These are phyloP conservation scores for Kradibia gibbosae DNA, from an alignment of 1,140 invertebrate species.

Conservation along the genomic window DNA sequence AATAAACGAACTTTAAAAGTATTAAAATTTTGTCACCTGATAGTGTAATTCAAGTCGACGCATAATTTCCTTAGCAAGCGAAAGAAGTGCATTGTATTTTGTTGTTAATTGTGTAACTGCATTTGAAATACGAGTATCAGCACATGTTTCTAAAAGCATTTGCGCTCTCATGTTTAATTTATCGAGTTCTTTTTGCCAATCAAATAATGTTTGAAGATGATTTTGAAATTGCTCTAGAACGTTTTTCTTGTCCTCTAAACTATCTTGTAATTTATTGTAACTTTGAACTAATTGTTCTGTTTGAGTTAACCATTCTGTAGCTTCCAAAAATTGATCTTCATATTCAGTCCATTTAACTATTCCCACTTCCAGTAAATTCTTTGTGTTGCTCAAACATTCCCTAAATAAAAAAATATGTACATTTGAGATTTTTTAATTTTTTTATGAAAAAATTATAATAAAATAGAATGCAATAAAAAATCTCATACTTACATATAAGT, in stretches of 20 bases:
- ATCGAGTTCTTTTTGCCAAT: constrained; percentile 94
- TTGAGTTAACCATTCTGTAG: constrained; percentile 88
- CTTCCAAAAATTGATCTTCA: constrained; percentile 93
- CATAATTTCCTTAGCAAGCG: constrained; percentile 94
- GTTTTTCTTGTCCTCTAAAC: constrained; percentile 90
- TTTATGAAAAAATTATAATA: neutral
- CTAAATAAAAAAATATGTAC: constrained; percentile 63
- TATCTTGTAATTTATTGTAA: constrained; percentile 92
- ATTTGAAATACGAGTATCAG: constrained; percentile 94
- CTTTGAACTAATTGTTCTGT: constrained; percentile 89
- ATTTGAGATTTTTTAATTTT: constrained; percentile 47
- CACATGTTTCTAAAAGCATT: constrained; percentile 90
- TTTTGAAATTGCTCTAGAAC: constrained; percentile 92
- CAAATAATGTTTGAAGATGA: constrained; percentile 91
- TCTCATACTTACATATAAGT: constrained; percentile 80
- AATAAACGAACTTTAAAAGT: no score
- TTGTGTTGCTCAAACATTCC: constrained; percentile 84
- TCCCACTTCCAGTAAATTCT: constrained; percentile 87
- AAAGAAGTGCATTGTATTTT: constrained; percentile 93
- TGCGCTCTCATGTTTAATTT: constrained; percentile 93
- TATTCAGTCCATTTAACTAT: constrained; percentile 97
- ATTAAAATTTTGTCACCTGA: constrained; percentile 77
- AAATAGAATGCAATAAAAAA: neutral
- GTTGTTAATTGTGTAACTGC: constrained; percentile 94
- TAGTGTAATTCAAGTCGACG: constrained; percentile 90